These are phyloP conservation scores for Grammomys dolichurus DNA, from an alignment of 2,113 vertebrate genomes.

Conservation along the genomic window DNA sequence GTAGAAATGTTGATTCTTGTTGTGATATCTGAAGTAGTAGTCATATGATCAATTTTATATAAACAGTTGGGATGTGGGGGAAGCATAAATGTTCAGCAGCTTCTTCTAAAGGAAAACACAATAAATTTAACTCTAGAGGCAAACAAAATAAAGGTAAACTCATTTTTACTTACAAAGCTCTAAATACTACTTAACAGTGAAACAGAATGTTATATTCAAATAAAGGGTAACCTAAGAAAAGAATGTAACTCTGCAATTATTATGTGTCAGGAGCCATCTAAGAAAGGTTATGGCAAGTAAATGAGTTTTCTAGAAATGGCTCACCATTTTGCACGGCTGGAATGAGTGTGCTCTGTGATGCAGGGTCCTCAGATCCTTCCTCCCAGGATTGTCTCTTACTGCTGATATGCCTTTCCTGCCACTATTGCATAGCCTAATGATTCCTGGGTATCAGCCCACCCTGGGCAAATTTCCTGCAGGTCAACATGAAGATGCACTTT, in stretches of 20 bases:
- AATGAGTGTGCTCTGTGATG: too few species aligned
- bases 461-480: too few species aligned
- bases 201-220: slow-evolving; percentile 12
- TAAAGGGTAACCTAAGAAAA: slow-evolving; percentile 8
- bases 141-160: neutral
- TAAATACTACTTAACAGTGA: slow-evolving; percentile 15
- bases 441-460: too few species aligned
- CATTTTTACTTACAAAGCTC: slow-evolving; percentile 46
- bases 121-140: slow-evolving; percentile 46
- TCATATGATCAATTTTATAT: neutral
- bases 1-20: slow-evolving; percentile 5
- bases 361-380: too few species aligned
- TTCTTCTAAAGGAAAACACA: slow-evolving; percentile 37
- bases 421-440: too few species aligned
- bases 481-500: too few species aligned
- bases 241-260: neutral
- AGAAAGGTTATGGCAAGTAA: too few species aligned
- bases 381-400: too few species aligned
- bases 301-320: too few species aligned
- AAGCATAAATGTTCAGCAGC: neutral
- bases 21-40: neutral
- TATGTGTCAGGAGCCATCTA: too few species aligned
- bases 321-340: too few species aligned
- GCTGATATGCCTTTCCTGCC: too few species aligned
- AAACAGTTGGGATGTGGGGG: neutral